phyloP scores from a whole-genome alignment of 2,888 invertebrate species.

The Chrysodeixis includens region DNA sequence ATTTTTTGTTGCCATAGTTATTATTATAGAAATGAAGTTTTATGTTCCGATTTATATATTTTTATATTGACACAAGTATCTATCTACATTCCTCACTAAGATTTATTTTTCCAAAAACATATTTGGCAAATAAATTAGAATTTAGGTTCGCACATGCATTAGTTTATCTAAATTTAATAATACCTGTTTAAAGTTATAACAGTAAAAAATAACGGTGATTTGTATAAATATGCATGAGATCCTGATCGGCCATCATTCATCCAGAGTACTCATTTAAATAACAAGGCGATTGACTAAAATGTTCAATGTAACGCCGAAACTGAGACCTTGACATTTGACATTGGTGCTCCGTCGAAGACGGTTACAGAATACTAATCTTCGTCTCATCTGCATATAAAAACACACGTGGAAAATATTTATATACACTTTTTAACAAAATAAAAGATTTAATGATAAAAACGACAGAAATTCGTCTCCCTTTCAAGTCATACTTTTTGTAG shows the following conservation, averaged over 20 bases:
- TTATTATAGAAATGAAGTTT: too few relatives aligned
- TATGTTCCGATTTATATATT: too few relatives aligned
- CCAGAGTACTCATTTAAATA: not conserved
- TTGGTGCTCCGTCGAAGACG: not conserved
- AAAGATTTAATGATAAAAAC: not conserved
- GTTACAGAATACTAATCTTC: not conserved
- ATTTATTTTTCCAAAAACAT: too few relatives aligned
- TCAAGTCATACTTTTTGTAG: too few relatives aligned
- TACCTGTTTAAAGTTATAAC: not conserved
- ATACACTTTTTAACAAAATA: not conserved
- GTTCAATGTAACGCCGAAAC: not conserved
- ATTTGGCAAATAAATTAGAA: too few relatives aligned
- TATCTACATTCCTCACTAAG: too few relatives aligned
- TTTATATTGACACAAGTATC: too few relatives aligned
- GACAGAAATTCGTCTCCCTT: not conserved
- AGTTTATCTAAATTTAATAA: not conserved
- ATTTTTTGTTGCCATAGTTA: too few relatives aligned
- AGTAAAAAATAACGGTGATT: not conserved
- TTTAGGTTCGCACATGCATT: not conserved
- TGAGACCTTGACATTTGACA: not conserved
- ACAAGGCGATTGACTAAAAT: not conserved
- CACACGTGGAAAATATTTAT: not conserved
- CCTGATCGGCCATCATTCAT: not conserved
- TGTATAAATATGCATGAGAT: not conserved
- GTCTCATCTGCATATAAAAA: not conserved